Base-by-base conservation (phyloP, 2,113 vertebrate species). In the Erythrolamprus reginae region DNA sequence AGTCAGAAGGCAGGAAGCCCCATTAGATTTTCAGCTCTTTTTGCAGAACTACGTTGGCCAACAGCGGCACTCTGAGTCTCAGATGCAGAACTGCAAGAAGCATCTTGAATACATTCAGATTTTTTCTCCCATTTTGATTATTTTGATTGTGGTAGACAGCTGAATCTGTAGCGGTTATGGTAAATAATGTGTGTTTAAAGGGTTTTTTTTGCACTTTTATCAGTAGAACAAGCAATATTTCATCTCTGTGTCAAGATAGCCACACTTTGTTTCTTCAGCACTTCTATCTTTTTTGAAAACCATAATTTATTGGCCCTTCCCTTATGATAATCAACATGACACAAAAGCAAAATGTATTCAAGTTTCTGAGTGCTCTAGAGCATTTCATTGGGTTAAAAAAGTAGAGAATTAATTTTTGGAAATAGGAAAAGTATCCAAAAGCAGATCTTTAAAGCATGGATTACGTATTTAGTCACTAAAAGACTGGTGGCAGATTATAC, bases 11-110 rank as follows among this genome's bases (percentile, higher is more conserved):
- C 56, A 45, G 48, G 55, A 70, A 90, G 48, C 55, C 26, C 45
- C 56, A 10, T 13, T 19, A 26, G 21, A 70, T 28, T 86, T 9
- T 38, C 33, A 50, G 47, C 48, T 42, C 8, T 13, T 86, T 5
- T 19, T 4, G 70, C 58, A 53, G 48, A 53, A 47, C 21, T 90
- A n/a, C 6, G 21, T 86, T 86, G 84, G 48, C 24, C 84, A 90
- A 90, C 89, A 90, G 89, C 26, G 84, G 19, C 84, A 2, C 84
- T n/a, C 33, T 77, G 89, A 86, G 89, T 47, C 33, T n/a, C 33
- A 86, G 10, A 45, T 42, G 84, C 47, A 4, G 84, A 86, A 87
- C 84, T 77, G 84, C 84, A 90, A 47, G 33, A 42, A 13, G 15
- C 13, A 38, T 52, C 47, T 38, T 51, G 28, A 33, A 65, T 47